A percentile compares a stretch with the other conserved stretches of the same genome.
Evolutionary conservation across 2,113 vertebrate species (phyloP).

Genomic region (Phylloscopus trochilus): DNA sequence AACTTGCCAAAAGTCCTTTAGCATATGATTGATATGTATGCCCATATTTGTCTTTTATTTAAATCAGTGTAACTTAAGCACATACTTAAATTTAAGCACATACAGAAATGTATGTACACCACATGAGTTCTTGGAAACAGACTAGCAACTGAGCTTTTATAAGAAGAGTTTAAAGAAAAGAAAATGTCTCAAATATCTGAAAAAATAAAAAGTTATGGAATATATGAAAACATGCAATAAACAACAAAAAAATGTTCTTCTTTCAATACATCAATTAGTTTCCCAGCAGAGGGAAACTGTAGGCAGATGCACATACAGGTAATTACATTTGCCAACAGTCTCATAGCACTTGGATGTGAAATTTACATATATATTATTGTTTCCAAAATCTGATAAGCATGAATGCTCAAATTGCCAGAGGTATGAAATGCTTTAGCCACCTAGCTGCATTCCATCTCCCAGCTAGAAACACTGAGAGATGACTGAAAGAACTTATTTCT

Average conservation of each 20-base stretch:
- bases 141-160: not conserved
- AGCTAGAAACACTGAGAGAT: not conserved
- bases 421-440: not conserved
- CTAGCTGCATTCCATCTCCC: not conserved
- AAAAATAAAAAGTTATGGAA: not conserved
- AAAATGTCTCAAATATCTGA: not conserved
- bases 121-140: not conserved
- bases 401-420: not conserved
- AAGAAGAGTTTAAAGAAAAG: not conserved
- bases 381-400: slow-evolving; percentile 14
- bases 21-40: not conserved
- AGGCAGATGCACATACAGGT: slow-evolving; percentile 1
- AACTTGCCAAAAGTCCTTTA: not conserved
- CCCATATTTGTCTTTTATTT: not conserved
- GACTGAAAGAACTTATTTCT: not conserved
- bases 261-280: slow-evolving; percentile 6
- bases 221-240: not conserved
- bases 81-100: not conserved
- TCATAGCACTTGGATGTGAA: not conserved
- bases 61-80: not conserved
- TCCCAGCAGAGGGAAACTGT: not conserved
- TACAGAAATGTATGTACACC: not conserved
- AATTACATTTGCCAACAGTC: not conserved
- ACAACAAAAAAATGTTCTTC: not conserved
- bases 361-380: slow-evolving; percentile 57